Conservation (phyloP, 2,113 vertebrate genomes). For the Triplophysa siluroides region DNA sequence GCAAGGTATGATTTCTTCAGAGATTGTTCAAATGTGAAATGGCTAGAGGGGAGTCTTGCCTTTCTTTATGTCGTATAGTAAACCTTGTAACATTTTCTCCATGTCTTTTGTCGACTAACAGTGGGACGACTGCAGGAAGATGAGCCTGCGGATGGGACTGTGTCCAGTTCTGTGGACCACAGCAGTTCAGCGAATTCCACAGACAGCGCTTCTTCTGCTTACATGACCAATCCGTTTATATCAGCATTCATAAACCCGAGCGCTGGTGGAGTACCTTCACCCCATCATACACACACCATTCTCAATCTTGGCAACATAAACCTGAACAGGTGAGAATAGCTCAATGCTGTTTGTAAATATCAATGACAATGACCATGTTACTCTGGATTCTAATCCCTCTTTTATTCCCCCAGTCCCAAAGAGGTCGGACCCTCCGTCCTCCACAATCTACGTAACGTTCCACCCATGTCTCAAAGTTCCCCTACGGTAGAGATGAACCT, state of each 20-base stretch:
- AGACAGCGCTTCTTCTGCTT: not conserved
- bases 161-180: conserved; percentile 53
- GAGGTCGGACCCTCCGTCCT: conserved; percentile 10
- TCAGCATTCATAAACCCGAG: conserved; percentile 44
- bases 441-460: conserved; percentile 12
- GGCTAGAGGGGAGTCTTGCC: not conserved
- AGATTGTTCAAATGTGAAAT: not conserved
- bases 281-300: conserved; percentile 14
- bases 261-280: not conserved
- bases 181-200: no score
- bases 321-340: conserved; percentile 35
- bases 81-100: no score
- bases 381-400: no score
- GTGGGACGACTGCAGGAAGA: conserved; percentile 1
- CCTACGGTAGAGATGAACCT: not conserved
- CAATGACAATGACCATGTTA: not conserved
- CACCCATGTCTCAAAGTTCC: conserved; percentile 12
- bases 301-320: conserved; percentile 4
- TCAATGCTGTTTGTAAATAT: not conserved
- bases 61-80: not conserved
- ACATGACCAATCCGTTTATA: conserved; percentile 42
- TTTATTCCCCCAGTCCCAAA: conserved; percentile 16
- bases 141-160: conserved; percentile 39
- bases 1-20: conserved; percentile 25
- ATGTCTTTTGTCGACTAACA: not conserved